Evolutionary conservation across 2,113 vertebrate species (phyloP).

Genomic region (Psilopogon haemacephalus): DNA sequence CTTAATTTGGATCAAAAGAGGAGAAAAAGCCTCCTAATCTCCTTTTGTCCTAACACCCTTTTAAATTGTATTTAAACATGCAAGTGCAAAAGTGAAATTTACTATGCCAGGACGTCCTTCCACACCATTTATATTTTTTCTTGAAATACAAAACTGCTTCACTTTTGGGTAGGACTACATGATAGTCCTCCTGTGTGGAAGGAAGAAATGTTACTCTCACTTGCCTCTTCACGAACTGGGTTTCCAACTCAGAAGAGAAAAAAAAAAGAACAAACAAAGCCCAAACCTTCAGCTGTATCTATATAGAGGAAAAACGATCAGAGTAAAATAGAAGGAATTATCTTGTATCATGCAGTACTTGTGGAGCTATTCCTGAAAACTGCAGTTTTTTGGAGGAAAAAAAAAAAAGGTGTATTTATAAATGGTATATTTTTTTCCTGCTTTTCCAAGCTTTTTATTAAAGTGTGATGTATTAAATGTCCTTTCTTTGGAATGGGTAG

Average conservation of each 20-base stretch:
- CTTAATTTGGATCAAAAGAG: neutral
- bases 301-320: neutral
- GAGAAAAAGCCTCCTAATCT: neutral
- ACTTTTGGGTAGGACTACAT: neutral
- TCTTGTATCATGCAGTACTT: neutral
- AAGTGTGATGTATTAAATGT: neutral
- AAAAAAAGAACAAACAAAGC: neutral
- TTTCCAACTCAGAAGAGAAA: neutral
- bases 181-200: neutral
- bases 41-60: no score
- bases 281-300: neutral
- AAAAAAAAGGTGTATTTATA: neutral
- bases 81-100: neutral
- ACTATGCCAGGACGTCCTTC: neutral
- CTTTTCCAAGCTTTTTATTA: neutral
- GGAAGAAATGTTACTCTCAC: neutral
- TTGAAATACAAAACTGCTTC: neutral
- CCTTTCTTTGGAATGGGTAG: neutral
- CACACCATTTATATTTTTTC: neutral
- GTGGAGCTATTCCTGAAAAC: neutral
- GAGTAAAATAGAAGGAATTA: neutral
- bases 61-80: neutral
- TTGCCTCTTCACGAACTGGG: neutral
- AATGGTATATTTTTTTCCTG: neutral
- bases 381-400: neutral